Conservation (phyloP, 2,113 vertebrate species). For the Mormyrus iriodes region DNA sequence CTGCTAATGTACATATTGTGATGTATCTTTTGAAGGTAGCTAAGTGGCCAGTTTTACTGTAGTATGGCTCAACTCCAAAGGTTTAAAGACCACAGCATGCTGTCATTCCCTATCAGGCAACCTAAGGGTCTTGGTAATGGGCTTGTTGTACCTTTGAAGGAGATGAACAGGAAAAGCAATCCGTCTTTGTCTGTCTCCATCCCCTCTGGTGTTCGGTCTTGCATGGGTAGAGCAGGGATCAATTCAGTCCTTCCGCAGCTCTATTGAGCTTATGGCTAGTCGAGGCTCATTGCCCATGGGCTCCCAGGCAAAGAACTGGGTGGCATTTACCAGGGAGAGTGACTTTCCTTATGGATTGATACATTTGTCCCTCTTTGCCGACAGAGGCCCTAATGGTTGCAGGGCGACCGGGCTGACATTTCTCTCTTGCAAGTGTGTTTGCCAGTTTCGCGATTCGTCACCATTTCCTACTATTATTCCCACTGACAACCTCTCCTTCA, state of each 20-base stretch:
- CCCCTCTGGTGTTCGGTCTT: background rate
- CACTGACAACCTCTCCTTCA: constrained; percentile 11
- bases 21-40: background rate
- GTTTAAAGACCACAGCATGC: background rate
- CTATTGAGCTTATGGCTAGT: background rate
- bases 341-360: background rate
- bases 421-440: background rate
- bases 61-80: background rate
- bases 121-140: background rate
- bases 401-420: background rate
- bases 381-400: background rate
- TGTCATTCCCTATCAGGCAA: background rate
- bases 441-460: background rate
- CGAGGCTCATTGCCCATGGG: background rate
- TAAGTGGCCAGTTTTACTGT: background rate
- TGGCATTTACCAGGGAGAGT: constrained; percentile 15
- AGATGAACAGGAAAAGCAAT: background rate
- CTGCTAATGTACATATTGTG: background rate
- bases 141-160: constrained; percentile 14
- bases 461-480: background rate
- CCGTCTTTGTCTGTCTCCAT: background rate
- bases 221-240: background rate
- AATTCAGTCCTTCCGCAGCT: background rate
- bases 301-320: background rate
- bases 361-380: constrained; percentile 9